phyloP scores from a whole-genome alignment of 2,797 vertebrate species.

The Psittacula derbiana region DNA sequence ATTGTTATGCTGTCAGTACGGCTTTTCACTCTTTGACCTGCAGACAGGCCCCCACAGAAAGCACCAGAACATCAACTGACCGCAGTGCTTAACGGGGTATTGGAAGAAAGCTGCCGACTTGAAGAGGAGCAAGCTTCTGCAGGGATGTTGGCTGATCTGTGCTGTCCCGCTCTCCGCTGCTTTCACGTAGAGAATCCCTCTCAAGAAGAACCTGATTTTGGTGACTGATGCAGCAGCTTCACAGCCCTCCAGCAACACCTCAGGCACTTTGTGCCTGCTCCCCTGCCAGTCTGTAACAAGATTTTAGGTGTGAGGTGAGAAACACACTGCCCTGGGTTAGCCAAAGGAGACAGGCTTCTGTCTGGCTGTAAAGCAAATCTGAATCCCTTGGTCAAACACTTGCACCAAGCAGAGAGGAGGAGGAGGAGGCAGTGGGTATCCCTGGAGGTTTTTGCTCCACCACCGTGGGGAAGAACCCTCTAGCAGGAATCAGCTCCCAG shows the following conservation, averaged over 20 bases:
- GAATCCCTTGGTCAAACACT: background rate
- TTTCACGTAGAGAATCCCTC: background rate
- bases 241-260: accelerated
- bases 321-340: background rate
- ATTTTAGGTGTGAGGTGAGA: background rate
- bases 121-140: background rate
- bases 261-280: background rate
- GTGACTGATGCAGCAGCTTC: background rate
- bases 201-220: background rate
- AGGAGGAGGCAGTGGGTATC: background rate
- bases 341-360: background rate
- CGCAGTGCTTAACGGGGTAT: accelerated
- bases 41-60: background rate
- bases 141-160: background rate
- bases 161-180: background rate
- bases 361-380: background rate
- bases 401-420: background rate
- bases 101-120: background rate
- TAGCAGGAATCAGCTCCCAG: background rate
- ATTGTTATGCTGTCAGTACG: background rate
- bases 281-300: background rate
- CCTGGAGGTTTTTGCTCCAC: background rate
- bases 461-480: background rate
- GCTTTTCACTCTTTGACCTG: background rate
- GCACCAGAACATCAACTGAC: background rate